Percentiles rank a stretch among this genome's conserved stretches.
phyloP scores from a whole-genome alignment of 2,797 vertebrate species.

The Anniella stebbinsi region DNA sequence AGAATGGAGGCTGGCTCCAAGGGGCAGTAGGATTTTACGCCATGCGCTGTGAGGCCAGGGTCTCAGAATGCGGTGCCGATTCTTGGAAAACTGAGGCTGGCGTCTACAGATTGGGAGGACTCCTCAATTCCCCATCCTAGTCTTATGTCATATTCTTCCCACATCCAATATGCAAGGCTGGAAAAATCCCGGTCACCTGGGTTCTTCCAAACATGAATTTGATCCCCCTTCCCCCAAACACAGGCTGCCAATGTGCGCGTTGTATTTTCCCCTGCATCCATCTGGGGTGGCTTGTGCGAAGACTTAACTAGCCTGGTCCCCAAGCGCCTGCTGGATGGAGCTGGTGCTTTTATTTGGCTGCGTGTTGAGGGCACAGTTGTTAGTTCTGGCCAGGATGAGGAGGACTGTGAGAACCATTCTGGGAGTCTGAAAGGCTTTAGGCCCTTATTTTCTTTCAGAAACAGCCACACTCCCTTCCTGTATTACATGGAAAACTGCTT shows the following conservation, averaged over 20 bases:
- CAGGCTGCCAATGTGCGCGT: background rate
- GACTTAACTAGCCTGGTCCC: background rate
- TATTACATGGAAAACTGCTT: background rate
- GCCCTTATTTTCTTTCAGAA: background rate
- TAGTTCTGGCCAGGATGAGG: background rate
- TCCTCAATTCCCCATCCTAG: rapidly evolving
- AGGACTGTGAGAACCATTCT: too few relatives aligned
- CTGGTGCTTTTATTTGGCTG: background rate
- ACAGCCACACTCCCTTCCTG: too few relatives aligned
- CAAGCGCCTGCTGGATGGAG: too few relatives aligned
- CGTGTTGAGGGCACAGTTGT: background rate
- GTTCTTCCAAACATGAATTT: background rate
- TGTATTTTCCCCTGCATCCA: background rate
- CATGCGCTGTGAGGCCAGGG: too few relatives aligned
- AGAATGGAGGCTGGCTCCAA: background rate
- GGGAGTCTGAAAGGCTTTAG: background rate
- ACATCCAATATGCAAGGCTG: too few relatives aligned
- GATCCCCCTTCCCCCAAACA: background rate
- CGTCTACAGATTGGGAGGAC: background rate
- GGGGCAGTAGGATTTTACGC: background rate
- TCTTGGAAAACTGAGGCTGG: background rate
- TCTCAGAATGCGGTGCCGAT: background rate
- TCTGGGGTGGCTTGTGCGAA: too few relatives aligned
- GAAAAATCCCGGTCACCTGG: background rate
- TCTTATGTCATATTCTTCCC: background rate